phyloP scores from a whole-genome alignment of 2,113 vertebrate genomes.

The Recurvirostra avosetta region DNA sequence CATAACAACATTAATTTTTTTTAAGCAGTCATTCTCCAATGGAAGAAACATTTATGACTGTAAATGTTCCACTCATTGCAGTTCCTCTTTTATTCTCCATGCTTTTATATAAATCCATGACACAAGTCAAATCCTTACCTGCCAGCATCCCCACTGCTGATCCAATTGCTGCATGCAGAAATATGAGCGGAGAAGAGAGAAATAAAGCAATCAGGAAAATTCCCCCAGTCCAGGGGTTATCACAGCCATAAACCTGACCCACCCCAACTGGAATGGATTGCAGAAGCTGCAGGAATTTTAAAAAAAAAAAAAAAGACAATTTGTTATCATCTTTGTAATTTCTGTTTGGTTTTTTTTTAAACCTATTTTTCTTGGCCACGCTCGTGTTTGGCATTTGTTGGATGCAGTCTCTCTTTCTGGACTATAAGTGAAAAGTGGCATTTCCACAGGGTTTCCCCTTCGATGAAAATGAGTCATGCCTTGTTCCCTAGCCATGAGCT shows the following conservation, averaged over 20 bases:
- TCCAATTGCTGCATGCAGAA: slow-evolving; percentile 84
- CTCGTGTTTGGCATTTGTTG: not conserved
- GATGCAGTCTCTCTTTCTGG: not conserved
- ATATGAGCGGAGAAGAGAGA: slow-evolving; percentile 90
- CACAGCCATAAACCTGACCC: slow-evolving; percentile 91
- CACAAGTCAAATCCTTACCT: slow-evolving; percentile 70
- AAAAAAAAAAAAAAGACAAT: not conserved
- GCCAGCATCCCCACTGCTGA: slow-evolving; percentile 88
- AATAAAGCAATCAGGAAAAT: slow-evolving; percentile 87
- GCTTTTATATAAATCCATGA: not conserved
- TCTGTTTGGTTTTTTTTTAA: not conserved
- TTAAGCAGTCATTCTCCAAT: not conserved
- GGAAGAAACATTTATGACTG: not conserved
- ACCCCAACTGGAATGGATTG: slow-evolving; percentile 86
- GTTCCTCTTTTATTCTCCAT: not conserved
- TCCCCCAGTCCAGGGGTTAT: slow-evolving; percentile 91
- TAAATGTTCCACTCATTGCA: not conserved
- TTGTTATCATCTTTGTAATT: not conserved
- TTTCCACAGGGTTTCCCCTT: not conserved
- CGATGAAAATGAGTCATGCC: not conserved
- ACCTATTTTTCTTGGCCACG: not conserved
- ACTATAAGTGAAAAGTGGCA: not conserved
- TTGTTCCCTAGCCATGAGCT: not conserved
- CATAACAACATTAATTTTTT: not conserved
- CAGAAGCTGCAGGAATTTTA: slow-evolving; percentile 79